Conservation (phyloP, 2,888 invertebrate genomes). For the Drosophila bunnanda region DNA sequence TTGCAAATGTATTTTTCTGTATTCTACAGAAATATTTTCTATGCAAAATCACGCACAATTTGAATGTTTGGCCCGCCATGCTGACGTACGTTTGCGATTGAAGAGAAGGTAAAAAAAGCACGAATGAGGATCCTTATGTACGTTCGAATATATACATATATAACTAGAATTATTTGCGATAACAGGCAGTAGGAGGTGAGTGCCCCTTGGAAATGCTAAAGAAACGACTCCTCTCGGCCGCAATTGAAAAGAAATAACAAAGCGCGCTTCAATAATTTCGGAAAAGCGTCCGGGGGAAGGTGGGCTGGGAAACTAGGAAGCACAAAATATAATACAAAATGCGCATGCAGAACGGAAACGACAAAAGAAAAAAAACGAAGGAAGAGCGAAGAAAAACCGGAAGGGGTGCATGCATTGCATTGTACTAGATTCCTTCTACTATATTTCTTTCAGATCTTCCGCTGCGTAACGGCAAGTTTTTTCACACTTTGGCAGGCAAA, state of each 20-base stretch:
- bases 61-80: conserved; percentile 21
- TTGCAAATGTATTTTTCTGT: conserved; percentile 26
- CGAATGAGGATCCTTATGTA: conserved; percentile 19
- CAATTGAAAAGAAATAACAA: conserved; percentile 59
- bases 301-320: conserved; percentile 18
- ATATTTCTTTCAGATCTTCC: conserved; percentile 55
- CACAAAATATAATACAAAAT: conserved; percentile 57
- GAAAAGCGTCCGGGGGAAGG: conserved; percentile 10
- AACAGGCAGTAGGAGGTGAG: conserved; percentile 27
- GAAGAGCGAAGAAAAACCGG: conserved; percentile 40
- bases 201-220: conserved; percentile 8
- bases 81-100: neutral
- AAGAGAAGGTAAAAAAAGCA: neutral
- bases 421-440: conserved; percentile 57
- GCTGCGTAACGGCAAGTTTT: conserved; percentile 60
- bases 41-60: conserved; percentile 50
- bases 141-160: conserved; percentile 6
- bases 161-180: conserved; percentile 47
- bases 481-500: conserved; percentile 64
- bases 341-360: conserved; percentile 60
- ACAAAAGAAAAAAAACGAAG: conserved; percentile 23
- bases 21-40: conserved; percentile 34
- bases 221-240: conserved; percentile 32
- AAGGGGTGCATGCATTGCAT: conserved; percentile 54
- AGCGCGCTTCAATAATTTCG: conserved; percentile 67